Evolutionary conservation across 1,140 invertebrate genomes (phyloP).

Genomic region (Apolygus lucorum): DNA sequence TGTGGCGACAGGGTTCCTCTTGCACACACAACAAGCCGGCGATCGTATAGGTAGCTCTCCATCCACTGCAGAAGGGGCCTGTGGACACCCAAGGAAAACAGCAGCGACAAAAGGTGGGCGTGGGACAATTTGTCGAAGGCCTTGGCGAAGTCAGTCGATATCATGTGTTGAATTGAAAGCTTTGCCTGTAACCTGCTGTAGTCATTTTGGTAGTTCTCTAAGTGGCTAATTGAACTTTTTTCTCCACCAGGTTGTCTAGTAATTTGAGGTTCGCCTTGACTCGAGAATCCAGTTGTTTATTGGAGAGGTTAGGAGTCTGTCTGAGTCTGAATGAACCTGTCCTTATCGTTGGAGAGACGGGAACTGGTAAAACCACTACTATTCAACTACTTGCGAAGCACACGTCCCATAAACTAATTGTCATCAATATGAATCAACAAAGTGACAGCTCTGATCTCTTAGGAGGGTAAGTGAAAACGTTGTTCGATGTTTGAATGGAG

Average conservation of each 20-base stretch:
- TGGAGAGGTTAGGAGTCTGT: slow-evolving; percentile 80
- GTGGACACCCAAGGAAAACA: no score
- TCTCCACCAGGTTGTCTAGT: slow-evolving; percentile 28
- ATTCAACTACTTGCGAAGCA: slow-evolving; percentile 85
- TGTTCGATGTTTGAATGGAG: no score
- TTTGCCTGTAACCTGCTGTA: neutral
- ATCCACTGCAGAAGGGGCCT: no score
- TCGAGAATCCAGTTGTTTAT: slow-evolving; percentile 61
- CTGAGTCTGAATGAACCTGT: slow-evolving; percentile 80
- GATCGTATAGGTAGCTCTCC: no score
- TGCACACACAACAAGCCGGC: no score
- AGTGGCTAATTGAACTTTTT: slow-evolving; percentile 19
- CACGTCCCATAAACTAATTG: slow-evolving; percentile 73
- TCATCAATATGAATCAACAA: slow-evolving; percentile 99
- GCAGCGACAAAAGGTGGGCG: no score
- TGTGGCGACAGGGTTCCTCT: no score
- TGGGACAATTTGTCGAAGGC: no score
- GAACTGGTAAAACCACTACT: slow-evolving; percentile 95
- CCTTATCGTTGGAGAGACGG: slow-evolving; percentile 94
- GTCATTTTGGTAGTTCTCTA: no score
- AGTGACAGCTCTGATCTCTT: slow-evolving; percentile 92
- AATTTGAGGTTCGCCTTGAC: slow-evolving; percentile 69
- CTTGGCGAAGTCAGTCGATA: no score
- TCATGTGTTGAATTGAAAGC: neutral
- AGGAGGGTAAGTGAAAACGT: slow-evolving; percentile 71